phyloP scores from a whole-genome alignment of 2,113 vertebrate genomes.

The Nicator chloris region DNA sequence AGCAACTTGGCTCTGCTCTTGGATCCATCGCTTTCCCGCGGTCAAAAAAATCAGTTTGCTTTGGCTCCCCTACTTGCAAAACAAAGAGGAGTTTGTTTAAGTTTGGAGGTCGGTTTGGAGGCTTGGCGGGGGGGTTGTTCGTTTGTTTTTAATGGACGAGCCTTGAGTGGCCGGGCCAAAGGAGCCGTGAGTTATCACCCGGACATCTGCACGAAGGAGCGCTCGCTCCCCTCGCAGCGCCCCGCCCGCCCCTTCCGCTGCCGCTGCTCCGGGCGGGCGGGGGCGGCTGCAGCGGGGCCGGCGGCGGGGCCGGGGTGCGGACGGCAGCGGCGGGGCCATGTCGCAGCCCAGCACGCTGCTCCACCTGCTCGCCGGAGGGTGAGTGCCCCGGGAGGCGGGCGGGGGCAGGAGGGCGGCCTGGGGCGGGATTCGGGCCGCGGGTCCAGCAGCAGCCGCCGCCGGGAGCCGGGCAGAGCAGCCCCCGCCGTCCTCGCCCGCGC shows the following conservation, averaged over 20 bases:
- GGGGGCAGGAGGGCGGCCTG: no score
- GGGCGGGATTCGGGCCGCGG: neutral
- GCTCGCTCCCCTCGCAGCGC: rapidly evolving
- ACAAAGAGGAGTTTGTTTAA: neutral
- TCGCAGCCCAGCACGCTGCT: neutral
- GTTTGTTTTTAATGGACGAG: neutral
- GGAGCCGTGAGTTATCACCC: rapidly evolving
- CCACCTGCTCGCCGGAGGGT: slow-evolving; percentile 44
- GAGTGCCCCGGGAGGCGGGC: neutral
- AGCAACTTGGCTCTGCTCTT: neutral
- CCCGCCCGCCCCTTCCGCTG: neutral
- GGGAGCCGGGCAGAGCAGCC: neutral
- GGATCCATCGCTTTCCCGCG: neutral
- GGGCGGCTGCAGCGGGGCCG: no score
- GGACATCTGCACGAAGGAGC: rapidly evolving
- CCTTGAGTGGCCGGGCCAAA: rapidly evolving
- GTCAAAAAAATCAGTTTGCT: neutral
- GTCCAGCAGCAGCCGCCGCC: neutral
- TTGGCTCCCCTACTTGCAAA: neutral
- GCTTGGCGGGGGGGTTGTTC: no score
- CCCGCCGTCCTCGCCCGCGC: neutral
- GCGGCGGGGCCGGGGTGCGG: neutral
- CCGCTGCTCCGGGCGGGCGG: neutral
- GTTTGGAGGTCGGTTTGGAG: no score
- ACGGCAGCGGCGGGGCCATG: neutral